A percentile compares a stretch with the other conserved stretches of the same genome.
Evolutionary conservation across 1,140 invertebrate genomes (phyloP).

Genomic region (Latrodectus geometricus): DNA sequence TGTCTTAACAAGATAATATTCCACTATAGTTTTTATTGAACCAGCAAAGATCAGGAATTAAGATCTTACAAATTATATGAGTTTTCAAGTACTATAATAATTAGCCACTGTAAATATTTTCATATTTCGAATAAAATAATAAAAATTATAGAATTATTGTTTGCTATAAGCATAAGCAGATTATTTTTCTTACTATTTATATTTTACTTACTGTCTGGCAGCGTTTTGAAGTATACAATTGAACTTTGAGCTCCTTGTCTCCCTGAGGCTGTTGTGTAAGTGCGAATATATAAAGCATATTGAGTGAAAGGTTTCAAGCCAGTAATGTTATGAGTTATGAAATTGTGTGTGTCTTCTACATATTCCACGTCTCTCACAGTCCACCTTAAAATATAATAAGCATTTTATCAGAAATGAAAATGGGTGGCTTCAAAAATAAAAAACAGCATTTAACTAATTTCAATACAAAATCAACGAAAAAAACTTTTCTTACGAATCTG

Average conservation of each 20-base stretch:
- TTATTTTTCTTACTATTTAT: no score
- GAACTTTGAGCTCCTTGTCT: constrained; percentile 78
- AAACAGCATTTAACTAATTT: neutral
- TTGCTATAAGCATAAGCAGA: no score
- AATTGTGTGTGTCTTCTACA: constrained; percentile 61
- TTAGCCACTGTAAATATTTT: no score
- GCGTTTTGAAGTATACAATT: constrained; percentile 84
- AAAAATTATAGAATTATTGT: no score
- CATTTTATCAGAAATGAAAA: neutral
- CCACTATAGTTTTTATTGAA: no score
- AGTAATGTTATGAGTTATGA: constrained; percentile 71
- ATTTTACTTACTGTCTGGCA: constrained; percentile 74
- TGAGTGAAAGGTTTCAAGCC: constrained; percentile 83
- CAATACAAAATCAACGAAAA: neutral
- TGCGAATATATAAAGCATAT: constrained; percentile 91
- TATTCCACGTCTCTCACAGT: constrained; percentile 69
- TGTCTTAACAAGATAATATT: no score
- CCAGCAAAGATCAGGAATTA: no score
- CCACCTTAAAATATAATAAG: constrained; percentile 68
- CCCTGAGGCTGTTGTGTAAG: constrained; percentile 85
- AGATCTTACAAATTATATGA: no score
- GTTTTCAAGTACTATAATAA: no score
- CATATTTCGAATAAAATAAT: no score
- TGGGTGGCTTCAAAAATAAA: neutral
- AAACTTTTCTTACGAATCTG: constrained; percentile 67